Evolutionary conservation across 2,113 vertebrate species (phyloP).

Genomic region (Nycticebus coucang): DNA sequence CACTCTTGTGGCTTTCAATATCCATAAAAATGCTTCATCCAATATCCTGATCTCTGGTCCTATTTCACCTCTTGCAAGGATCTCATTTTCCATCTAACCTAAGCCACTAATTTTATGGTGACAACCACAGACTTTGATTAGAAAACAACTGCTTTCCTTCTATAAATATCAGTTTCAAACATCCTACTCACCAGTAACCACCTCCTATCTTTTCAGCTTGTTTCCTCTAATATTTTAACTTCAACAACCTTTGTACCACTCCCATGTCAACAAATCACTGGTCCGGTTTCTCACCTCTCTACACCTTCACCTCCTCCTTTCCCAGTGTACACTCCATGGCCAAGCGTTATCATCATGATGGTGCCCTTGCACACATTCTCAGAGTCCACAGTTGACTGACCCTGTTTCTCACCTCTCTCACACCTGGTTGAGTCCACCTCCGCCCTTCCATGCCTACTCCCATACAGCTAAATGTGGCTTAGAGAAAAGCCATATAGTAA

Average conservation of each 20-base stretch:
- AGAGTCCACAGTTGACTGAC: no score
- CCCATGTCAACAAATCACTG: background rate
- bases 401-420: no score
- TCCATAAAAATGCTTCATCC: background rate
- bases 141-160: background rate
- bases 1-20: background rate
- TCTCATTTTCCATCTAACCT: background rate
- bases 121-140: background rate
- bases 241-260: background rate
- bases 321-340: background rate
- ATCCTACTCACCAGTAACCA: background rate
- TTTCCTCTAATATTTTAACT: background rate
- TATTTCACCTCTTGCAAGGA: background rate
- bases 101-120: background rate
- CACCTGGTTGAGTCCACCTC: background rate
- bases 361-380: background rate
- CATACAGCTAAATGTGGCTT: background rate
- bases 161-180: background rate
- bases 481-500: background rate
- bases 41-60: background rate
- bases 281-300: background rate
- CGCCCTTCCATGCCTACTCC: background rate
- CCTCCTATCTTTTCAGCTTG: background rate
- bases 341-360: no score
- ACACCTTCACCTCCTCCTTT: background rate